Conservation (phyloP, 2,113 vertebrate species). For the Caloenas nicobarica region DNA sequence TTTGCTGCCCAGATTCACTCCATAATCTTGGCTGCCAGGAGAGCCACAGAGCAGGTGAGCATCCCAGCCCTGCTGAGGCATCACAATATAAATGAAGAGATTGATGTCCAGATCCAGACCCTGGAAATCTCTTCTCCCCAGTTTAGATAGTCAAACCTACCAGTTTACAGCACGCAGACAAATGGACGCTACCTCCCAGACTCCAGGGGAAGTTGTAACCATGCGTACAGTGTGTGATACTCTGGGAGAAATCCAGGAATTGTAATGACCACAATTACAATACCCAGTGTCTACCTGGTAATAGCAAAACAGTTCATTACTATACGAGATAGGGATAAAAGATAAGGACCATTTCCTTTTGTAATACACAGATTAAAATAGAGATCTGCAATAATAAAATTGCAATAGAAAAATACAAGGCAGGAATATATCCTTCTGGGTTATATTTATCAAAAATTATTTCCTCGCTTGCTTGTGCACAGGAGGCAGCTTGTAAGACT, state of each 20-base stretch:
- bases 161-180: not conserved
- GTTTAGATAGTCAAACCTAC: not conserved
- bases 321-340: not conserved
- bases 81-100: not conserved
- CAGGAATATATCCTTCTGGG: not conserved
- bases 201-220: not conserved
- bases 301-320: not conserved
- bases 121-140: not conserved
- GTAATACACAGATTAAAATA: not conserved
- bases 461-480: not conserved
- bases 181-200: not conserved
- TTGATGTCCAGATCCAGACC: not conserved
- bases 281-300: not conserved
- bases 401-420: not conserved
- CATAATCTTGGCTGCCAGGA: not conserved
- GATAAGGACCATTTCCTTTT: not conserved
- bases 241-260: not conserved
- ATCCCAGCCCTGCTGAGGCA: not conserved
- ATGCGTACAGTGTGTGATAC: not conserved
- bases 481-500: not conserved
- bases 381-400: not conserved
- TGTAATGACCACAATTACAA: not conserved
- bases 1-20: not conserved
- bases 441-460: not conserved
- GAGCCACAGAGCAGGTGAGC: fast-evolving